Conservation (phyloP, 2,113 vertebrate species). For the Sylvia atricapilla region DNA sequence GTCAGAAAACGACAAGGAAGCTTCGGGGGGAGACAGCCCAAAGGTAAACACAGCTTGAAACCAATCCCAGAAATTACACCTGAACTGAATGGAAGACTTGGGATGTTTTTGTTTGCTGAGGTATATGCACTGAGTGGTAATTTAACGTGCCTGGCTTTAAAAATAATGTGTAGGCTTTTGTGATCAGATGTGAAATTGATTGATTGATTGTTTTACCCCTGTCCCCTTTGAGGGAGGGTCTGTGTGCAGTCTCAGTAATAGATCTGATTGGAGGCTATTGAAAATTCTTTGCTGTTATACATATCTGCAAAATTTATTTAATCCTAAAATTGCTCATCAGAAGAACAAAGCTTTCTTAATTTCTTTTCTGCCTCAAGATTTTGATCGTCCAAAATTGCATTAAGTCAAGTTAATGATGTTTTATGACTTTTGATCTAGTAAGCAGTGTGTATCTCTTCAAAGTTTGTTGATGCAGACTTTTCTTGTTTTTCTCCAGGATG, state of each 20-base stretch:
- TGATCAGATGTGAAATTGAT: not conserved
- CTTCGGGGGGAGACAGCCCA: constrained; percentile 96
- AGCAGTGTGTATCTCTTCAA: not conserved
- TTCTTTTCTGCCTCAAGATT: not conserved
- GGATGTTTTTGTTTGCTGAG: not conserved
- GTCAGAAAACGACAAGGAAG: constrained; percentile 96
- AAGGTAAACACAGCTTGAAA: constrained; percentile 80
- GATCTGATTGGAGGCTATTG: not conserved
- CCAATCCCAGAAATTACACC: not conserved
- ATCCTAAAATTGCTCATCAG: not conserved
- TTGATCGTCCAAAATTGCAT: accelerated
- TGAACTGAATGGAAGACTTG: not conserved
- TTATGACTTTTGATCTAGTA: not conserved
- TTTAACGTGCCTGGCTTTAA: not conserved
- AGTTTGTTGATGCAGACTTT: not conserved
- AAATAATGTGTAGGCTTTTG: not conserved
- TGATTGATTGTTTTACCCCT: not conserved
- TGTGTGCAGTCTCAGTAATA: not conserved
- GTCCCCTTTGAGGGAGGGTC: not conserved
- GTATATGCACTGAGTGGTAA: not conserved
- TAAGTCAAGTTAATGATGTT: not conserved
- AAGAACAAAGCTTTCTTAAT: not conserved
- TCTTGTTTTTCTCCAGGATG: constrained; percentile 77
- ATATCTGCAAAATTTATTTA: not conserved
- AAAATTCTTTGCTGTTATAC: not conserved